Evolutionary conservation across 2,888 invertebrate genomes (phyloP), one percentile per base, ranked within the genome.

Genomic region (Drosophila quasianomalipes): DNA sequence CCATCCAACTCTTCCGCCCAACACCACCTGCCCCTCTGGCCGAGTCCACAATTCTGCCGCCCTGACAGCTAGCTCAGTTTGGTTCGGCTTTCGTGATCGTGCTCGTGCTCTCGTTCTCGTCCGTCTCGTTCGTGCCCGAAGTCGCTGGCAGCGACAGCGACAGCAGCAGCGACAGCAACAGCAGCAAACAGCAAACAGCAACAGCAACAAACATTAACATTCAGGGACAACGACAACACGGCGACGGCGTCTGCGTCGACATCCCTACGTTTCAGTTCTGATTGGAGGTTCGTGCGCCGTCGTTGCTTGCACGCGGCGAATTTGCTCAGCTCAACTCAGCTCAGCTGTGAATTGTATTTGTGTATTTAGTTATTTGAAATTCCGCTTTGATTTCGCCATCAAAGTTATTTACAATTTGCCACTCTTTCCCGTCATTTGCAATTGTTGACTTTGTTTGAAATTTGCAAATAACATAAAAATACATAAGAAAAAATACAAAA

Each of bases 241-340:
- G 86, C 88, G 79, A 78, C 82, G 70, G 78, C 79, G 85, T 82
- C 88, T 82, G 79, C 81, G 87, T 83, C 85, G 76, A 85, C 85
- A 91, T 92, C 92, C 92, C 92, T 92, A 88, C 89, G 88, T 84
- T 90, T 91, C 90, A 92, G 92, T 92, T 91, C 91, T 90, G 90
- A 86, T 92, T 91, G 86, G 92, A 91, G 92, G 83, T 92, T 89
- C 91, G 92, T 92, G 83, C 91, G 91, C 91, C 91, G 89, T 82
- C 84, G 86, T 90, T 91, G 90, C 75, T 81, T 81, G 76, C 74
- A 81, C 89, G 85, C 87, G 91, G 81, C 85, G 58, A 82, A 87
- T 85, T 86, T 85, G 75, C 69, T 85, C 76, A 75, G 80, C 82
- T 70, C 77, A 84, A 83, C 76, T 75, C 76, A 75, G 80, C 82